Evolutionary conservation across 2,113 vertebrate genomes (phyloP).

Genomic region (Speoplatyrhinus poulsoni): DNA sequence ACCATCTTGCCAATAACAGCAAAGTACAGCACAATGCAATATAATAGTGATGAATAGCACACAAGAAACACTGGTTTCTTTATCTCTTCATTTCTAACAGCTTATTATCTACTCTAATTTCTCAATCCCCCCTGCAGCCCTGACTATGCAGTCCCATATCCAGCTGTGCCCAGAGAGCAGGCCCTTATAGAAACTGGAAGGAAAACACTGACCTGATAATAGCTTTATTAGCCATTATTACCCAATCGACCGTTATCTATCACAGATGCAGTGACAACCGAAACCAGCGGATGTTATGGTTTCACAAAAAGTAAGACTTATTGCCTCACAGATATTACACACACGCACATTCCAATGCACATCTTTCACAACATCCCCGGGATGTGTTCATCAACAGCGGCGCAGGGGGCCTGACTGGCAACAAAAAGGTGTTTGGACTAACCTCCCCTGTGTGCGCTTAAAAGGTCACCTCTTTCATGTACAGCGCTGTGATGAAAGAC

Average conservation of each 20-base stretch:
- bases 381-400: constrained; percentile 58
- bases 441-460: constrained; percentile 48
- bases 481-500: constrained; percentile 54
- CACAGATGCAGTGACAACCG: constrained; percentile 69
- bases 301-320: constrained; percentile 57
- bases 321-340: constrained; percentile 63
- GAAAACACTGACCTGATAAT: constrained; percentile 49
- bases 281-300: constrained; percentile 71
- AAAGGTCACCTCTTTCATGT: constrained; percentile 64
- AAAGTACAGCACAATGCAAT: not conserved
- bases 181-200: constrained; percentile 48
- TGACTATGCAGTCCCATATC: constrained; percentile 22
- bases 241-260: constrained; percentile 63
- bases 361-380: constrained; percentile 63
- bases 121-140: constrained; percentile 7
- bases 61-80: constrained; percentile 14
- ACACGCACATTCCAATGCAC: constrained; percentile 43
- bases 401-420: constrained; percentile 41
- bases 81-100: constrained; percentile 29
- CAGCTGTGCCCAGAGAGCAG: constrained; percentile 26
- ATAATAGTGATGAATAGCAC: not conserved
- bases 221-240: constrained; percentile 53
- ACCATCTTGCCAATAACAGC: not conserved
- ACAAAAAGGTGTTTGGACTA: constrained; percentile 66
- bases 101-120: constrained; percentile 37